These are phyloP conservation scores for Conus betulinus DNA, from an alignment of 1,140 invertebrate species.

Conservation along the genomic window DNA sequence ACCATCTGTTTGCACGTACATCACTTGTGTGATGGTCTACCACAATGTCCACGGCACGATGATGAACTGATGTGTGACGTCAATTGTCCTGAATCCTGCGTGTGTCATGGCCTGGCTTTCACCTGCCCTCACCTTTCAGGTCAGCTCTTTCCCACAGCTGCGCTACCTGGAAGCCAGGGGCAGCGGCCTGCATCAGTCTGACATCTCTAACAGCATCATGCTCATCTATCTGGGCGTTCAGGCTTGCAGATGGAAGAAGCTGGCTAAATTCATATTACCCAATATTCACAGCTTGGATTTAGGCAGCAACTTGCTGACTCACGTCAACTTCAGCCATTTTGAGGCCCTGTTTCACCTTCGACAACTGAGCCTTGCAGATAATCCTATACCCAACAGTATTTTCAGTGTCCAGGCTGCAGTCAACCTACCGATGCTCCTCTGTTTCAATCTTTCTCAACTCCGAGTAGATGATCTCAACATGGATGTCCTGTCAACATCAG, in stretches of 20 bases:
- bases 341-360: neutral
- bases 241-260: neutral
- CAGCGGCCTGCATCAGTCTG: neutral
- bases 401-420: no score
- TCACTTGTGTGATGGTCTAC: conserved; percentile 30
- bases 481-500: no score
- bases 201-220: neutral
- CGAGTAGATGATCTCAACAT: no score
- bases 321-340: neutral
- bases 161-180: conserved; percentile 22
- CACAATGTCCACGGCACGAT: conserved; percentile 30
- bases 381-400: neutral
- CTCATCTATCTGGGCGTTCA: neutral
- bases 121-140: neutral
- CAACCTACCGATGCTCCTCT: no score
- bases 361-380: neutral
- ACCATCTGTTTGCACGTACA: conserved; percentile 29
- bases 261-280: neutral
- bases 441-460: no score
- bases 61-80: conserved; percentile 37
- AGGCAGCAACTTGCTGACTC: neutral
- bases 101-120: conserved; percentile 24
- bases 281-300: neutral
- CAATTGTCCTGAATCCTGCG: conserved; percentile 29
- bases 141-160: neutral